Percentiles rank a stretch among this genome's conserved stretches.
Conservation (phyloP, 2,113 vertebrate species). For the Pseudonaja textilis region DNA sequence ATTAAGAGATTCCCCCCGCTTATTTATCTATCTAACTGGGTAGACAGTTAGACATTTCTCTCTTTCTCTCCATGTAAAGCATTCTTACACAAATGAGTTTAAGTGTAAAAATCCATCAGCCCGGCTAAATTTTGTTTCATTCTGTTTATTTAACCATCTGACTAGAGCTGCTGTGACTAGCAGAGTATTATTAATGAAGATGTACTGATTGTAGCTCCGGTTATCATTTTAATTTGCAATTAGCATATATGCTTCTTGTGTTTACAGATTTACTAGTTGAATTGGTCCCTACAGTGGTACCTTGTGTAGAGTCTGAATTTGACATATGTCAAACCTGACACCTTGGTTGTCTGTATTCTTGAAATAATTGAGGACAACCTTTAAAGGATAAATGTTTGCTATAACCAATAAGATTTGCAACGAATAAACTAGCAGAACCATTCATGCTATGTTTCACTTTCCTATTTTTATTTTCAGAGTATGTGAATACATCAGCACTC, state of each 20-base stretch:
- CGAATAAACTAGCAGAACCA: neutral
- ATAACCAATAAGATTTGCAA: neutral
- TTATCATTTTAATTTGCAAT: neutral
- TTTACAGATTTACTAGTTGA: neutral
- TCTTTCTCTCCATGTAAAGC: neutral
- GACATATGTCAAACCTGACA: too few relatives aligned
- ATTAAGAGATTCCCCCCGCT: neutral
- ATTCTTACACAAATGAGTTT: neutral
- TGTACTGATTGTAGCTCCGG: neutral
- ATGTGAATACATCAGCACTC: slow-evolving; percentile 89
- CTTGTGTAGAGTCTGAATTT: too few relatives aligned
- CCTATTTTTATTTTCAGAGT: slow-evolving; percentile 73
- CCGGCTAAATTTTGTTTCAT: neutral
- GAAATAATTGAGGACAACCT: neutral
- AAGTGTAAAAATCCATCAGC: neutral
- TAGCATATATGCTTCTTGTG: neutral
- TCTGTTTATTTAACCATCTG: neutral
- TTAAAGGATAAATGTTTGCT: neutral
- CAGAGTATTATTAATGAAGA: neutral
- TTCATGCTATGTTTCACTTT: neutral
- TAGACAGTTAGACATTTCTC: neutral
- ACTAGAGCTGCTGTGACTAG: neutral
- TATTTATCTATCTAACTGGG: neutral
- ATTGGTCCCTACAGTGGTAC: neutral
- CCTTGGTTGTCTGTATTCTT: neutral